A percentile compares a stretch with the other conserved stretches of the same genome.
Evolutionary conservation across 2,113 vertebrate species (phyloP).

Genomic region (Mungos mungo): DNA sequence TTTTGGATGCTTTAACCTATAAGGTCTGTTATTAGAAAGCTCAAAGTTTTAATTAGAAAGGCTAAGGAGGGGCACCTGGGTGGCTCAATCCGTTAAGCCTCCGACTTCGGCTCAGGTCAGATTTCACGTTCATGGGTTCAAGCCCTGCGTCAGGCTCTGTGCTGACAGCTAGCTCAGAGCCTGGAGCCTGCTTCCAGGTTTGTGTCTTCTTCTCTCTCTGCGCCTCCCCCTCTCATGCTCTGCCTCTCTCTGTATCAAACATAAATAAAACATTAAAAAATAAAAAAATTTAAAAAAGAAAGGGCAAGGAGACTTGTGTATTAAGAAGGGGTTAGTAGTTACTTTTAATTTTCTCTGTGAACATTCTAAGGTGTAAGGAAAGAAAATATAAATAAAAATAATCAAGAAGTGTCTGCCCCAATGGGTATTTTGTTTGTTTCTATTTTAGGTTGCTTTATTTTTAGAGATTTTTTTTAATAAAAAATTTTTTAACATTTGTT

Average conservation of each 20-base stretch:
- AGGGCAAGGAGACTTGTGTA: background rate
- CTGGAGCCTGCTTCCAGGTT: too few species aligned
- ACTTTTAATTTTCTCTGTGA: background rate
- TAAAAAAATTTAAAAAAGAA: background rate
- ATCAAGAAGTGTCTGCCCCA: background rate
- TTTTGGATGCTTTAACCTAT: conserved; percentile 16
- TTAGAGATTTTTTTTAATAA: background rate
- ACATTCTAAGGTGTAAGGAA: background rate
- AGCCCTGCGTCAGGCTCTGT: too few species aligned
- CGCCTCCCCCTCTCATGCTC: too few species aligned
- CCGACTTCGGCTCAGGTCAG: too few species aligned
- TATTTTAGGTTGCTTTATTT: background rate
- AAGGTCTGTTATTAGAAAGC: background rate
- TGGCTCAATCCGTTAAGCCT: too few species aligned
- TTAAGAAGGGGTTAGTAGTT: background rate
- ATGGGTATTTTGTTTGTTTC: background rate
- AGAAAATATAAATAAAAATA: background rate
- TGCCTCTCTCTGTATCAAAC: too few species aligned
- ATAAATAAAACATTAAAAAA: too few species aligned
- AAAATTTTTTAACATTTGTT: background rate
- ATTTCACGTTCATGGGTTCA: too few species aligned
- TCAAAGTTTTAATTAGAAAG: too few species aligned
- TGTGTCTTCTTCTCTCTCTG: too few species aligned
- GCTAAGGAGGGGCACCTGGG: too few species aligned
- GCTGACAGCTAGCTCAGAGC: too few species aligned